phyloP scores from a whole-genome alignment of 2,113 vertebrate genomes.

The Marcusenius ussheri region DNA sequence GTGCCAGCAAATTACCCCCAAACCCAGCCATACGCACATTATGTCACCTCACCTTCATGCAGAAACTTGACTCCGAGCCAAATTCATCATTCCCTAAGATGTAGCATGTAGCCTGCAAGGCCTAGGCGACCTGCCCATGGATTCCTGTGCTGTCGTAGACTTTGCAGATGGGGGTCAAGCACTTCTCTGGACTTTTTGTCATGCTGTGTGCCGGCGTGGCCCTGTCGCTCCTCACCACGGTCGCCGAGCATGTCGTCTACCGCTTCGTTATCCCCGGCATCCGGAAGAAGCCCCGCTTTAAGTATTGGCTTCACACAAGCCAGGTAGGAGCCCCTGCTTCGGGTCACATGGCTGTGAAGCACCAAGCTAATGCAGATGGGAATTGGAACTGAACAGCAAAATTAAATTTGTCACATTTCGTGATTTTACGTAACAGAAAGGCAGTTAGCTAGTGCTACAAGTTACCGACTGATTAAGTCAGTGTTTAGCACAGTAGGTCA shows the following conservation, averaged over 20 bases:
- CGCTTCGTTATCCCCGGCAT: constrained; percentile 82
- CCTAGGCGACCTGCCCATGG: background rate
- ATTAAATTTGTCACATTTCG: background rate
- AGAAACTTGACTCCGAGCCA: background rate
- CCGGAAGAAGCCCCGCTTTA: constrained; percentile 78
- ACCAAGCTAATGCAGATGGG: background rate
- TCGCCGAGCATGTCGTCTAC: constrained; percentile 85
- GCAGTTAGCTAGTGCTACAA: background rate
- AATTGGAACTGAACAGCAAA: background rate
- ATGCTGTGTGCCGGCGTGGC: constrained; percentile 86
- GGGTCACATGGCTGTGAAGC: background rate
- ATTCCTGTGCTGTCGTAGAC: constrained; percentile 61
- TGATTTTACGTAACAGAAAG: background rate
- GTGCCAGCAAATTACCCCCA: background rate
- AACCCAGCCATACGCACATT: background rate
- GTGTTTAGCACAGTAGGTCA: background rate
- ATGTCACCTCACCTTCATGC: background rate
- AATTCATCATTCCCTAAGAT: background rate
- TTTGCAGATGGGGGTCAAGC: constrained; percentile 94
- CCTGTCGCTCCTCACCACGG: constrained; percentile 85
- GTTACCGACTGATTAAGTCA: background rate
- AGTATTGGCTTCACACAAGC: constrained; percentile 94
- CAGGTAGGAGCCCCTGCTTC: constrained; percentile 63
- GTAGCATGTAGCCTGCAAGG: background rate
- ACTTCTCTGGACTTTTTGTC: constrained; percentile 95